Evolutionary conservation across 2,113 vertebrate species (phyloP), one percentile per base, ranked within the genome.

Genomic region (Monarcha castaneiventris): DNA sequence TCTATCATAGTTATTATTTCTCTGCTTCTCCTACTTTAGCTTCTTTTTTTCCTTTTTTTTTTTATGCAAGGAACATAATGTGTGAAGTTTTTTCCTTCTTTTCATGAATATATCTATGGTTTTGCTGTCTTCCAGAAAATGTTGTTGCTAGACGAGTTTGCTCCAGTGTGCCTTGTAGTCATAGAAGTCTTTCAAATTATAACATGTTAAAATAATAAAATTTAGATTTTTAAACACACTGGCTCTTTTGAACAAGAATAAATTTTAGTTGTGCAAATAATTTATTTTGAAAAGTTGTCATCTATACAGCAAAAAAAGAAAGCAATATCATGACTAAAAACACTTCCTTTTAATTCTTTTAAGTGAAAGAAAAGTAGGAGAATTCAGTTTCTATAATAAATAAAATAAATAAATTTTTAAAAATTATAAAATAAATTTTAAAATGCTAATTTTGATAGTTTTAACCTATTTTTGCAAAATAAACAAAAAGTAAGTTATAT

Each of bases 41-140:
- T 29, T 13, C 1, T 58, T 39, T 30, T 18, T 32, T 12, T 1
- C 1, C 5, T 15, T 27, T 46, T 16, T 9, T 3, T 20, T 52
- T 52, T 27, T 13, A 13, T 33, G 2, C 23, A 51, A 37, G 21
- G 3, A 39, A 6, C 6, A 23, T 37, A 14, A 64, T 6, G 3
- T 27, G 27, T 22, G 20, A 49, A 2, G 2, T 11, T 4, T 43
- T 63, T 39, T 7, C 13, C 6, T 2, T 85, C 25, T 11, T 76
- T 80, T 29, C 8, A 44, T 6, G 1, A 11, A 41, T 26, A n/a
- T 3, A 68, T 43, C 12, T 54, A 2, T 10, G 16, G 8, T 32
- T 87, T 91, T 94, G 3, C 30, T 80, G 23, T 43, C 6, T 15
- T 58, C 33, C 25, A 81, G 18, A 76, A 93, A 85, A 55, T 20